Percentiles rank a stretch among this genome's conserved stretches.
Evolutionary conservation across 2,113 vertebrate species (phyloP).

Genomic region (Solea senegalensis): DNA sequence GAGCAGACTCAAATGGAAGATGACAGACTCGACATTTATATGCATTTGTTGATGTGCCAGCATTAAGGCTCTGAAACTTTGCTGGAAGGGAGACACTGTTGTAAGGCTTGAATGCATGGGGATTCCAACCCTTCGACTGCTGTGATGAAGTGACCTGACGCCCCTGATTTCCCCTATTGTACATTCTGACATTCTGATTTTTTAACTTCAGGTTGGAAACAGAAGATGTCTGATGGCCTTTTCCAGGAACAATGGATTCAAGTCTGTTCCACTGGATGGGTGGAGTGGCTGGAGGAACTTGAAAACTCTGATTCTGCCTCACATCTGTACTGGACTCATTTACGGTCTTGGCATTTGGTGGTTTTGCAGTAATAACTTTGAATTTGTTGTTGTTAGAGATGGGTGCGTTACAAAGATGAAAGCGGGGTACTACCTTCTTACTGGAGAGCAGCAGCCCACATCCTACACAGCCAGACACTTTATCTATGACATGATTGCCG

Average conservation of each 20-base stretch:
- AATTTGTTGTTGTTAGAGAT: constrained; percentile 48
- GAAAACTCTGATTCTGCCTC: neutral
- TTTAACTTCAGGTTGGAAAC: constrained; percentile 17
- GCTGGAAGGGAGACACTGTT: neutral
- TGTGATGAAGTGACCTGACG: neutral
- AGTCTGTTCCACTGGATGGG: constrained; percentile 16
- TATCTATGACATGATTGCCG: constrained; percentile 58
- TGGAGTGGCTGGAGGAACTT: neutral
- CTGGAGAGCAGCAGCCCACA: constrained; percentile 75
- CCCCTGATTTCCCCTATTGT: neutral
- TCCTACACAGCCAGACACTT: constrained; percentile 70
- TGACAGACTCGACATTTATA: constrained; percentile 69
- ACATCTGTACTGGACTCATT: neutral
- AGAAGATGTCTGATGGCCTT: neutral
- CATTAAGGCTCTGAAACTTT: constrained; percentile 10
- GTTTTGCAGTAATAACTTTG: constrained; percentile 63
- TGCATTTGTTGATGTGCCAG: neutral
- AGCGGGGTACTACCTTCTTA: constrained; percentile 66
- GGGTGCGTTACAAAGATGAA: constrained; percentile 63
- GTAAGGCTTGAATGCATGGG: neutral
- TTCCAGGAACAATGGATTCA: neutral
- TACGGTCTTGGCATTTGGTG: neutral
- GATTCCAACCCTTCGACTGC: constrained; percentile 4
- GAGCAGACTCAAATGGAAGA: constrained; percentile 59
- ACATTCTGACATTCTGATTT: constrained; percentile 21